These are phyloP conservation scores for Plemyria rubiginata DNA, from an alignment of 2,888 invertebrate genomes.

Conservation along the genomic window DNA sequence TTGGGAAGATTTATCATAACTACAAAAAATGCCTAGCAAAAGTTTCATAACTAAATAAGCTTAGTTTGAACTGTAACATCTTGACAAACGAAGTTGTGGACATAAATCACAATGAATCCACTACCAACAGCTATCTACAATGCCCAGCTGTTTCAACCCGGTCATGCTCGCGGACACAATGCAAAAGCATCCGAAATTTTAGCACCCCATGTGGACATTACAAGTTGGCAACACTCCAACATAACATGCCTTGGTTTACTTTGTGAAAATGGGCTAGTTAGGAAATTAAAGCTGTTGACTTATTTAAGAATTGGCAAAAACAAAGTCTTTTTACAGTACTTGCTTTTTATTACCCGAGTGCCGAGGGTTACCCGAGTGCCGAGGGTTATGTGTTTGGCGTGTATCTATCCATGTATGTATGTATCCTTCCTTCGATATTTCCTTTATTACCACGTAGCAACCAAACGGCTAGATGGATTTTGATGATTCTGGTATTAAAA, in stretches of 20 bases:
- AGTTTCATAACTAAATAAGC: too few relatives aligned
- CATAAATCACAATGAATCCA: constrained; percentile 26
- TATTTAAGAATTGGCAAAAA: not conserved
- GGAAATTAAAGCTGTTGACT: constrained; percentile 3
- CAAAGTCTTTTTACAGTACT: not conserved
- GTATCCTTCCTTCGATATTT: too few relatives aligned
- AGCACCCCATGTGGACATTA: constrained; percentile 41
- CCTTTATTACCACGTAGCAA: too few relatives aligned
- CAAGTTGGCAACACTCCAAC: constrained; percentile 42
- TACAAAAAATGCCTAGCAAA: too few relatives aligned
- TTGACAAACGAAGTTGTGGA: constrained; percentile 18
- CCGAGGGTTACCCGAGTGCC: too few relatives aligned
- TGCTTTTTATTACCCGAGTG: too few relatives aligned
- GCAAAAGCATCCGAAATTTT: constrained; percentile 39
- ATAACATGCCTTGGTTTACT: constrained; percentile 26
- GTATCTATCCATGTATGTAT: too few relatives aligned
- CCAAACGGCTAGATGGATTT: too few relatives aligned
- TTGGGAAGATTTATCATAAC: not conserved
- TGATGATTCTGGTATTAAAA: too few relatives aligned
- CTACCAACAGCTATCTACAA: constrained; percentile 16
- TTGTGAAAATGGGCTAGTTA: constrained; percentile 27
- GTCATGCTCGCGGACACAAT: constrained; percentile 34
- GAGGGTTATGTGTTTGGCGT: too few relatives aligned
- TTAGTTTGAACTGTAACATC: not conserved
- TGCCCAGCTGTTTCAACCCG: constrained; percentile 32